Evolutionary conservation across 2,888 invertebrate species (phyloP).

Genomic region (Adineta ricciae): DNA sequence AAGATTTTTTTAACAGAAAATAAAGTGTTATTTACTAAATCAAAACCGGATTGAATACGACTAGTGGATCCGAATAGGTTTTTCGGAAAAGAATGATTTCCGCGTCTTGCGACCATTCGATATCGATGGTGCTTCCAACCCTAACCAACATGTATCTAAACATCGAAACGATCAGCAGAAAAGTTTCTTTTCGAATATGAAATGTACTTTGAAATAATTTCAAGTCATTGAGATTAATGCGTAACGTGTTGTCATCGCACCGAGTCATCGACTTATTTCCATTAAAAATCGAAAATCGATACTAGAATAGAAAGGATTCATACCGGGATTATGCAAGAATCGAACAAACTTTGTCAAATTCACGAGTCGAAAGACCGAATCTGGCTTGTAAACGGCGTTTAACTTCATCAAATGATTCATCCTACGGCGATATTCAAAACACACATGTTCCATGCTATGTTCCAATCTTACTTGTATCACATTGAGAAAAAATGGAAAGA

Average conservation of each 20-base stretch:
- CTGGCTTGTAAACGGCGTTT: conserved; percentile 76
- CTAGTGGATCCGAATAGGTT: background rate
- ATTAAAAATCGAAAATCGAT: background rate
- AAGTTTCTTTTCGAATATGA: too few species aligned
- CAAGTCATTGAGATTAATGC: background rate
- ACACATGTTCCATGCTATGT: too few species aligned
- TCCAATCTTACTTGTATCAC: background rate
- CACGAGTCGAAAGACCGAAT: conserved; percentile 83
- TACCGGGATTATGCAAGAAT: too few species aligned
- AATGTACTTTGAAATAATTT: background rate
- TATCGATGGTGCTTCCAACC: background rate
- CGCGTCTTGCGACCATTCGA: background rate
- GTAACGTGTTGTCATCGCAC: background rate
- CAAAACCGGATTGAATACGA: background rate
- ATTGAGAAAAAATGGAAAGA: background rate
- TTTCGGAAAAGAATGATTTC: background rate
- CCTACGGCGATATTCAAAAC: too few species aligned
- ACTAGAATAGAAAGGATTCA: background rate
- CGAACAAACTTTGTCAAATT: conserved; percentile 75
- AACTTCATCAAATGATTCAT: conserved; percentile 66
- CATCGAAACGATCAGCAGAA: background rate
- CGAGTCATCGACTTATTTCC: background rate
- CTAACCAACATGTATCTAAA: background rate
- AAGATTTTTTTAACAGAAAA: too few species aligned
- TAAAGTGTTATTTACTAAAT: background rate